Evolutionary conservation across 2,113 vertebrate species (phyloP), one percentile per base, ranked within the genome.

Genomic region (Boulengerochromis microlepis): DNA sequence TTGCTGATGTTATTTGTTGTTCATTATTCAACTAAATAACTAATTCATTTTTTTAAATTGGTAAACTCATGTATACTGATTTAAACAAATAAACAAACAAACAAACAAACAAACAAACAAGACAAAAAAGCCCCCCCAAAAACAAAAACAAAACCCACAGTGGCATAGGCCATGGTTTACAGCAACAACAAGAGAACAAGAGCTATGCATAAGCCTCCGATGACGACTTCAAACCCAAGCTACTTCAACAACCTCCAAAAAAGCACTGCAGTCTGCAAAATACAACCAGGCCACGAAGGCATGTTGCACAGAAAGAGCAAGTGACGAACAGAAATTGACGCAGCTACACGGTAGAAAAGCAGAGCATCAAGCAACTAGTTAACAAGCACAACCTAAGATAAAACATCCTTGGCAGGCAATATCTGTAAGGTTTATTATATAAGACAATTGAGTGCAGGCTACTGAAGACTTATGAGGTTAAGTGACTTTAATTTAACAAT

Each of bases 361-460:
- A 71, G 66, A 3, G 18, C n/a, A 69, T 24, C 8, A 42, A 71
- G n/a, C 5, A 71, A 71, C 66, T 71, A 42, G 0, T 45, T 71
- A 42, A 7, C 13, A 71, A 71, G 13, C 38, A 42, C 8, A 71
- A 45, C 13, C 0, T 16, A 10, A 45, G n/a, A 26, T 74, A 0
- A 42, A 71, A 0, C 38, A 71, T 42, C 22, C 12, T 0, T 10
- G n/a, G n/a, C 1, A 24, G 35, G n/a, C 2, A 42, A 42, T 42
- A 40, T 71, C 35, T 69, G 19, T 38, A 38, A 24, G 35, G 22
- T 71, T 71, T 71, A 16, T 42, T 71, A 24, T 10, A 40, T 2
- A 66, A n/a, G n/a, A 42, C 8, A 22, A 42, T 4, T 24, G n/a
- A 24, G 1, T 24, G n/a, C 35, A 40, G 64, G 35, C 64, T 69